Percentiles rank a stretch among this genome's conserved stretches.
These are phyloP conservation scores for Gryllus bimaculatus DNA, from an alignment of 1,140 invertebrate genomes.

Conservation along the genomic window DNA sequence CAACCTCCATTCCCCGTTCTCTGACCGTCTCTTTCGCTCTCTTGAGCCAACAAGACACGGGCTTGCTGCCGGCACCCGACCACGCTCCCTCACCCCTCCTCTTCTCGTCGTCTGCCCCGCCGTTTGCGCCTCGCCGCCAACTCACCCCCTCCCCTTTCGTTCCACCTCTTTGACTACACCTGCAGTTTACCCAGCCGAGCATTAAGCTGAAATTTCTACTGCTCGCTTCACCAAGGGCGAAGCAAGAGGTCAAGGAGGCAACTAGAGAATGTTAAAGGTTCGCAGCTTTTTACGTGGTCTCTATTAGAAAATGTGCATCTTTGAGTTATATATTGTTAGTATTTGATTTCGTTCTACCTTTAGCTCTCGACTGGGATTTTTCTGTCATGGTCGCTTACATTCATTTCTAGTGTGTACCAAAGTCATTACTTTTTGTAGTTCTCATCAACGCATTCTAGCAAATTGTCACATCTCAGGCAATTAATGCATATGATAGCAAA, in stretches of 20 bases:
- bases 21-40: neutral
- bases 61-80: neutral
- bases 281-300: neutral
- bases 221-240: neutral
- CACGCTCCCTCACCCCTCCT: no score
- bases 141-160: neutral
- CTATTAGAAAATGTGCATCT: neutral
- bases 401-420: no score
- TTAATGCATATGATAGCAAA: no score
- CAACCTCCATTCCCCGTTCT: neutral
- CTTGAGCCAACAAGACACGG: slow-evolving; percentile 2
- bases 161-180: neutral
- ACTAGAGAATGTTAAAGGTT: neutral
- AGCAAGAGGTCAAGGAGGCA: neutral
- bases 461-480: no score
- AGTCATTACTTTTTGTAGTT: no score
- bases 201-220: neutral
- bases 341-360: no score
- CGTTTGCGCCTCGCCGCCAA: neutral
- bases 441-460: no score
- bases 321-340: neutral
- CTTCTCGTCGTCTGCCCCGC: neutral
- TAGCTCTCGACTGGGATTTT: no score
- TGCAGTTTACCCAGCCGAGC: slow-evolving; percentile 2
- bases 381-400: no score